A percentile compares a stretch with the other conserved stretches of the same genome.
These are phyloP conservation scores for Orussus abietinus DNA, from an alignment of 1,140 invertebrate genomes.

Conservation along the genomic window DNA sequence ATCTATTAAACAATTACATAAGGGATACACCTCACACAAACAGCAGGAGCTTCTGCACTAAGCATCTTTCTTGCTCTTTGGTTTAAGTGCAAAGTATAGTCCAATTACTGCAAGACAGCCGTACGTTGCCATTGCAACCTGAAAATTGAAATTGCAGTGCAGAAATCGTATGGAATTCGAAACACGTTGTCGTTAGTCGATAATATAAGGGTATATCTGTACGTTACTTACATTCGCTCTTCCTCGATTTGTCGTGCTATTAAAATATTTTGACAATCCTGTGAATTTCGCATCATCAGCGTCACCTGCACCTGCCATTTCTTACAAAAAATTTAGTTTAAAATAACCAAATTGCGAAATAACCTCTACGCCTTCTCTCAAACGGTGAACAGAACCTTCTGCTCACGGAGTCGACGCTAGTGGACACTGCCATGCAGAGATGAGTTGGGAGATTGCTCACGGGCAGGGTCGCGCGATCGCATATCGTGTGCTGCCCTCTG, in stretches of 20 bases:
- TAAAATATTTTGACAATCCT: slow-evolving; percentile 40
- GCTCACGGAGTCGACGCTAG: too few relatives aligned
- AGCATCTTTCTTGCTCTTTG: slow-evolving; percentile 27
- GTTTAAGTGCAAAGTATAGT: slow-evolving; percentile 22
- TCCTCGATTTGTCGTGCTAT: slow-evolving; percentile 36
- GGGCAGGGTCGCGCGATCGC: too few relatives aligned
- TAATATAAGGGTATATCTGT: background rate
- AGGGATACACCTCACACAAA: slow-evolving; percentile 13
- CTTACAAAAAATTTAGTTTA: background rate
- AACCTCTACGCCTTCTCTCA: too few relatives aligned
- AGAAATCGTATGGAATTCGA: background rate
- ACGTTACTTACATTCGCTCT: slow-evolving; percentile 44
- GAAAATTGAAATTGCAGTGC: too few relatives aligned
- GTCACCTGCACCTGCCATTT: slow-evolving; percentile 24
- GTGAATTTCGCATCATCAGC: slow-evolving; percentile 32
- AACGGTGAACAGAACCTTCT: background rate
- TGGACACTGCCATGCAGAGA: too few relatives aligned
- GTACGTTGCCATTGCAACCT: slow-evolving; percentile 31
- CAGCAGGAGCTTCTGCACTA: slow-evolving; percentile 2
- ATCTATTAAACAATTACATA: slow-evolving; percentile 14
- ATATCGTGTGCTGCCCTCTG: too few relatives aligned
- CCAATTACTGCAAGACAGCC: slow-evolving; percentile 3
- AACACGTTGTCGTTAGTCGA: too few relatives aligned
- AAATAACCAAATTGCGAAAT: too few relatives aligned
- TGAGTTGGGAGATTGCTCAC: too few relatives aligned